phyloP scores from a whole-genome alignment of 2,113 vertebrate genomes.

The Formicarius rufipectus region DNA sequence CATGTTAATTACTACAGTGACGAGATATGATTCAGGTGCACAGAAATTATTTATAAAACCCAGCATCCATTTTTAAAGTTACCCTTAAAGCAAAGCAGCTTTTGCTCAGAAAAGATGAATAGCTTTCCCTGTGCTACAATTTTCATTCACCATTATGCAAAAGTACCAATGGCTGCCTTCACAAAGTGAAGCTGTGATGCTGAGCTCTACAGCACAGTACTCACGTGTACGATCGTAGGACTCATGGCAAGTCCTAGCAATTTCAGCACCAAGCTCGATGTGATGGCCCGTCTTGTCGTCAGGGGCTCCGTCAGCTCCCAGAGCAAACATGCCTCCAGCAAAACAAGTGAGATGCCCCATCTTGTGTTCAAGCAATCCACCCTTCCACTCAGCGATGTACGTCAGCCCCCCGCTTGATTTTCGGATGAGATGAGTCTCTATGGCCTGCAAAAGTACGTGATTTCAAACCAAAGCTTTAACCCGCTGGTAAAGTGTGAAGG shows the following conservation, averaged over 20 bases:
- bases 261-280: slow-evolving; percentile 94
- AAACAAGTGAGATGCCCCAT: slow-evolving; percentile 99
- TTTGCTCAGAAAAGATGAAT: neutral
- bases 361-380: slow-evolving; percentile 95
- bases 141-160: neutral
- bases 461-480: neutral
- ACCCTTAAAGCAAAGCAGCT: neutral
- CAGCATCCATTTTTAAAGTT: neutral
- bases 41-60: neutral
- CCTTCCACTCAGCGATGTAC: slow-evolving; percentile 98
- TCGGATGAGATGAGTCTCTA: slow-evolving; percentile 92
- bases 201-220: neutral
- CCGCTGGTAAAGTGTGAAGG: neutral
- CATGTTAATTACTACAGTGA: neutral
- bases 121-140: neutral
- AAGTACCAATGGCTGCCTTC: neutral
- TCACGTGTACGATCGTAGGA: slow-evolving; percentile 93
- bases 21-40: neutral
- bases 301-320: slow-evolving; percentile 90
- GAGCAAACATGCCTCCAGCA: slow-evolving; percentile 96
- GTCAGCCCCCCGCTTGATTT: slow-evolving; percentile 90
- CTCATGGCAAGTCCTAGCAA: slow-evolving; percentile 95
- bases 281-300: slow-evolving; percentile 87
- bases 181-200: neutral
- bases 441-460: slow-evolving; percentile 76